These are phyloP conservation scores for Pachypanchax playfairii DNA, from an alignment of 2,113 vertebrate genomes.

Conservation along the genomic window DNA sequence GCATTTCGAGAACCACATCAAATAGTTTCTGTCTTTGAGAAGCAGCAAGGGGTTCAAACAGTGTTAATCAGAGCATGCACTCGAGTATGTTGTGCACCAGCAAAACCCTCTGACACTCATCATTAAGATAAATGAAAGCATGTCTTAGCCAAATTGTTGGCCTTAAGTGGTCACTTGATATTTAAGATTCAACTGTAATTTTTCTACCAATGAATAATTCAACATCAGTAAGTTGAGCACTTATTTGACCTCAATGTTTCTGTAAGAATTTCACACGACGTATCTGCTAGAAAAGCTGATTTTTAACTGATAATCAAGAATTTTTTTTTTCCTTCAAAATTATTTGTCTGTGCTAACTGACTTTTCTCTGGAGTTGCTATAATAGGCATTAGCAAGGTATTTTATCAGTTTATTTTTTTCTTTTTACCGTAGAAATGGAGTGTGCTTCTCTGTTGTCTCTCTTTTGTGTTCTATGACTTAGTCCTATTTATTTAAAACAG, in stretches of 20 bases:
- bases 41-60: background rate
- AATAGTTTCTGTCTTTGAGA: constrained; percentile 20
- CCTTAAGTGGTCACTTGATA: background rate
- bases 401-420: too few species aligned
- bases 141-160: constrained; percentile 1
- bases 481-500: too few species aligned
- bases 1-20: constrained; percentile 7
- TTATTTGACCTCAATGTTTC: constrained; percentile 9
- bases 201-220: constrained; percentile 11
- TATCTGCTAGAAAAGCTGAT: background rate
- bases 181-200: constrained; percentile 12
- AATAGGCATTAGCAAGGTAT: constrained; percentile 31
- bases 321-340: background rate
- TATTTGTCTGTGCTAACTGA: constrained; percentile 16
- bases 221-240: constrained; percentile 9
- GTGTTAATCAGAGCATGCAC: constrained; percentile 7
- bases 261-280: background rate
- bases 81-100: background rate
- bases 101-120: constrained; percentile 8
- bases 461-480: too few species aligned
- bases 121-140: constrained; percentile 8
- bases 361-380: constrained; percentile 21
- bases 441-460: too few species aligned
- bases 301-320: constrained; percentile 1
- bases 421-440: background rate